Percentiles rank a stretch among this genome's conserved stretches.
Conservation (phyloP, 1,140 invertebrate species). For the Heliconius himera region DNA sequence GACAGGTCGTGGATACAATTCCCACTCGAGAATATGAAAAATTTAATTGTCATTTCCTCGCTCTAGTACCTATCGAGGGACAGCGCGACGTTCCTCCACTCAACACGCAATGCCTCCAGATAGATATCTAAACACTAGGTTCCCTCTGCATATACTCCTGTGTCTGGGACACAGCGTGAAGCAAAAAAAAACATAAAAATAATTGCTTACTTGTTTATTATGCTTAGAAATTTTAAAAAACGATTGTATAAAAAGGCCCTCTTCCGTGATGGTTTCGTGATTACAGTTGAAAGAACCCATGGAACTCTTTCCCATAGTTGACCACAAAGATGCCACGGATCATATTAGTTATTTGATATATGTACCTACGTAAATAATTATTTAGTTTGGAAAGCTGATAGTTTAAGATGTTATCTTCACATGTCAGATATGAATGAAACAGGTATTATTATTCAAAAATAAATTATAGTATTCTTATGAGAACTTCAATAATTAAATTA, state of each 20-base stretch:
- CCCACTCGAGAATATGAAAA: too few species aligned
- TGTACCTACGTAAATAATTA: background rate
- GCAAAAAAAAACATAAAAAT: too few species aligned
- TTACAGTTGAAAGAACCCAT: constrained; percentile 20
- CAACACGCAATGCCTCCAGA: too few species aligned
- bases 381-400: background rate
- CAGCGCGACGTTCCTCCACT: too few species aligned
- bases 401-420: background rate
- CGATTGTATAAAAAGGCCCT: background rate
- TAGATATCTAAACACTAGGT: too few species aligned
- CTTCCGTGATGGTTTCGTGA: constrained; percentile 6
- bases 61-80: too few species aligned
- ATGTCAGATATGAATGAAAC: background rate
- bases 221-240: background rate
- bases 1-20: too few species aligned
- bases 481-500: background rate
- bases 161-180: too few species aligned
- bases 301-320: constrained; percentile 27
- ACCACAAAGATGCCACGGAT: constrained; percentile 24
- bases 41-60: too few species aligned
- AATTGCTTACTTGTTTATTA: too few species aligned
- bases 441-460: background rate
- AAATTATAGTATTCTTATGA: background rate
- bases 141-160: too few species aligned
- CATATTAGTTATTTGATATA: constrained; percentile 24